Evolutionary conservation across 2,113 vertebrate species (phyloP).

Genomic region (Microcebus jonahi): DNA sequence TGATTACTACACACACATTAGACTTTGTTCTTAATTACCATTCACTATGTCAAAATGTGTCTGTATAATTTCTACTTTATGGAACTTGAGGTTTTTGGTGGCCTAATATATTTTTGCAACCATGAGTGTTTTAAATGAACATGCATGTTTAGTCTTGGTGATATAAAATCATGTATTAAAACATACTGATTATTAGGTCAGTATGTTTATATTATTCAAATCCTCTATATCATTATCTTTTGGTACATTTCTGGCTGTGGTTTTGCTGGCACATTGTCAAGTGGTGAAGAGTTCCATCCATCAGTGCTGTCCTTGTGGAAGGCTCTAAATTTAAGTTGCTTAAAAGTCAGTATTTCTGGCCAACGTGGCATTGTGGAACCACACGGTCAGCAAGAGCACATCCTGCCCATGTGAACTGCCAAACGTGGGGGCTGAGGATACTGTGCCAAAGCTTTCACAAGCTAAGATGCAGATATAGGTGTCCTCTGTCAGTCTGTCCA

Average conservation of each 20-base stretch:
- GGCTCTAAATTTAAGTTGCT: conserved; percentile 15
- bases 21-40: conserved; percentile 1
- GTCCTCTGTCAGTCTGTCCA: background rate
- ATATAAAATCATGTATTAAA: background rate
- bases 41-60: background rate
- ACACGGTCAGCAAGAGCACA: background rate
- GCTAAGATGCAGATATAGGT: background rate
- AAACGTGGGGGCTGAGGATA: background rate
- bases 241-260: background rate
- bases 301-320: background rate
- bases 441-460: background rate
- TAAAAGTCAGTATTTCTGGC: conserved; percentile 12
- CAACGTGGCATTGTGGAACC: background rate
- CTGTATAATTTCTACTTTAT: background rate
- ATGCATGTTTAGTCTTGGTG: background rate
- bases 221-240: background rate
- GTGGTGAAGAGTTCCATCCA: background rate
- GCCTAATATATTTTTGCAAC: background rate
- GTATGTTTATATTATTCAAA: background rate
- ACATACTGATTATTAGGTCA: background rate
- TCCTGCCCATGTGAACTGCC: background rate
- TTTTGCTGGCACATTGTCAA: background rate
- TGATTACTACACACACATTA: background rate
- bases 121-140: background rate
- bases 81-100: background rate